These are phyloP conservation scores for Spialia ferax DNA, from an alignment of 2,888 invertebrate species.

Conservation along the genomic window DNA sequence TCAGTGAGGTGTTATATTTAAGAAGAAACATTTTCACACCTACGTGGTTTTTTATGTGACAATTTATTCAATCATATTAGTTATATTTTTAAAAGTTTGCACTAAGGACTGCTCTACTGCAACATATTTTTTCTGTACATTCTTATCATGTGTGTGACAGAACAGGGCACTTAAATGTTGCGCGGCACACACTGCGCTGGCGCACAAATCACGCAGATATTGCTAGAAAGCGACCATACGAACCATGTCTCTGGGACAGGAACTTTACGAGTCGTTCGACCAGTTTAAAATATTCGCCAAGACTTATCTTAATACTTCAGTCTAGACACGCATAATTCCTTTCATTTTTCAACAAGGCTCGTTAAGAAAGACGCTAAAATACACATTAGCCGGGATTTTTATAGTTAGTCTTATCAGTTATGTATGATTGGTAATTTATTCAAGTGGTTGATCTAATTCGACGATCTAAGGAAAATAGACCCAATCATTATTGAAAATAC, in stretches of 20 bases:
- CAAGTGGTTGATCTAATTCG: not conserved
- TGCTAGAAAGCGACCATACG: slow-evolving; percentile 74
- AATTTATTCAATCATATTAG: too few relatives aligned
- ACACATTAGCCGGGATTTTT: not conserved
- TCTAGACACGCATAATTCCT: slow-evolving; percentile 14
- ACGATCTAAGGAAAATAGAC: too few relatives aligned
- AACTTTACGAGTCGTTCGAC: slow-evolving; percentile 28
- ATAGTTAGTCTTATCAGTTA: too few relatives aligned
- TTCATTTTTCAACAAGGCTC: not conserved
- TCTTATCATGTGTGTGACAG: slow-evolving; percentile 1
- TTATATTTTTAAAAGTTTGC: not conserved
- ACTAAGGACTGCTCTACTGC: not conserved
- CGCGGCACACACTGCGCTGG: slow-evolving; percentile 49
- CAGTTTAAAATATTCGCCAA: slow-evolving; percentile 28
- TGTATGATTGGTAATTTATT: not conserved
- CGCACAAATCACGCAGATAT: slow-evolving; percentile 59
- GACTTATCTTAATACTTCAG: slow-evolving; percentile 25
- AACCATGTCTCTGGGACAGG: slow-evolving; percentile 61
- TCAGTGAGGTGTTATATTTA: too few relatives aligned
- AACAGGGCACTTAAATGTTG: slow-evolving; percentile 13
- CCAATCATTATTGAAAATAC: too few relatives aligned
- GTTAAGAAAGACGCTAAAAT: slow-evolving; percentile 1
- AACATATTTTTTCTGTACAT: not conserved
- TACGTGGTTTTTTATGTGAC: too few relatives aligned
- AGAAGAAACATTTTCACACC: too few relatives aligned